These are phyloP conservation scores for Mormyrops boulengeri DNA, from an alignment of 2,797 vertebrate species.

Conservation along the genomic window DNA sequence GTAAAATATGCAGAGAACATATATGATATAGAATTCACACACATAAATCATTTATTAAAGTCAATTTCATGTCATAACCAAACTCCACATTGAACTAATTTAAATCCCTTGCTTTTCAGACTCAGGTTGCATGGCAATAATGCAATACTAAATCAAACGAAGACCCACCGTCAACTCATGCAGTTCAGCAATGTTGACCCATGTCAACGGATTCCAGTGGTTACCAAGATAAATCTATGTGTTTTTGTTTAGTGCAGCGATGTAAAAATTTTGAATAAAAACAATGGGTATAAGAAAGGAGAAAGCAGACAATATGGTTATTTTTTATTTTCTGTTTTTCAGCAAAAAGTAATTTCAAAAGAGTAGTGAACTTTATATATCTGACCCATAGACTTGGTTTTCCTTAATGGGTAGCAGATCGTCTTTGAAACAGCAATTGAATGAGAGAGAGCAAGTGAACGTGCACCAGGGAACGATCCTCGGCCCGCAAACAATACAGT, in stretches of 20 bases:
- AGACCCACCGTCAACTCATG: background rate
- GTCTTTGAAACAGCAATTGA: background rate
- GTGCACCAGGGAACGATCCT: background rate
- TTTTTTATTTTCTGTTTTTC: background rate
- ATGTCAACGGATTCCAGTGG: background rate
- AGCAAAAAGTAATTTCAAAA: background rate
- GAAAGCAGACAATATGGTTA: background rate
- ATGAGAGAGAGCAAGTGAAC: background rate
- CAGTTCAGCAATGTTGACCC: background rate
- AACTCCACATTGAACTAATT: slow-evolving; percentile 5
- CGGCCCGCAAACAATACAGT: background rate
- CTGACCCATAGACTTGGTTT: background rate
- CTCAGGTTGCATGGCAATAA: background rate
- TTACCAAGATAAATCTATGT: background rate
- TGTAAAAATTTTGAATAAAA: background rate
- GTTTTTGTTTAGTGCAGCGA: background rate
- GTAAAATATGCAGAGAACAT: background rate
- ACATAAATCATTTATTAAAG: background rate
- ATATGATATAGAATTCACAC: background rate
- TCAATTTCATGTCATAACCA: background rate
- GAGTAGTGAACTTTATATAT: background rate
- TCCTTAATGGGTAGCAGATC: background rate
- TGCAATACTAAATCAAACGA: background rate
- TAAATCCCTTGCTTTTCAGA: background rate
- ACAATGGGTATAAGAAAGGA: background rate